phyloP scores from a whole-genome alignment of 2,888 invertebrate species.

The Allolobophora icterica region DNA sequence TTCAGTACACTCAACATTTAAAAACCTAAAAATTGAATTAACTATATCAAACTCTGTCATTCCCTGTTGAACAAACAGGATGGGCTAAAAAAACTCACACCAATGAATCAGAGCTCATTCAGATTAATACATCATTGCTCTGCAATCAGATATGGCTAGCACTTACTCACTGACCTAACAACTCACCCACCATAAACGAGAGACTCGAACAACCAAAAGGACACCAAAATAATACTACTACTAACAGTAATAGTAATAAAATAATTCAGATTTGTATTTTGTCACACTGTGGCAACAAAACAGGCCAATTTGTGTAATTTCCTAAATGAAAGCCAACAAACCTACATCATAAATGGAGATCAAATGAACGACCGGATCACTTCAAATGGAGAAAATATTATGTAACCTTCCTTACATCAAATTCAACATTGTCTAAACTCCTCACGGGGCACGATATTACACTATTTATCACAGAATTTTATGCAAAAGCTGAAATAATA shows the following conservation, averaged over 20 bases:
- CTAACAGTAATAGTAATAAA: background rate
- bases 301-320: background rate
- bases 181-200: background rate
- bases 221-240: background rate
- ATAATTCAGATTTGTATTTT: background rate
- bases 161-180: background rate
- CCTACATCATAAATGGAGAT: background rate
- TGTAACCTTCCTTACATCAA: background rate
- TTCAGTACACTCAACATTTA: background rate
- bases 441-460: background rate
- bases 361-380: background rate
- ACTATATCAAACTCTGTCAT: background rate
- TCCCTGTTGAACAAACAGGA: background rate
- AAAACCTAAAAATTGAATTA: background rate
- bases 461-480: slow-evolving; percentile 17
- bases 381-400: background rate
- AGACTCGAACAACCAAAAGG: background rate
- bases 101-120: background rate
- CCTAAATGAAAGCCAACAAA: background rate
- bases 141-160: background rate
- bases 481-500: background rate
- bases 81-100: background rate
- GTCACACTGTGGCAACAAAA: background rate
- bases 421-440: background rate
- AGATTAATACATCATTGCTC: background rate